Conservation (phyloP, 2,888 invertebrate genomes). For the Schizaphis graminum region DNA sequence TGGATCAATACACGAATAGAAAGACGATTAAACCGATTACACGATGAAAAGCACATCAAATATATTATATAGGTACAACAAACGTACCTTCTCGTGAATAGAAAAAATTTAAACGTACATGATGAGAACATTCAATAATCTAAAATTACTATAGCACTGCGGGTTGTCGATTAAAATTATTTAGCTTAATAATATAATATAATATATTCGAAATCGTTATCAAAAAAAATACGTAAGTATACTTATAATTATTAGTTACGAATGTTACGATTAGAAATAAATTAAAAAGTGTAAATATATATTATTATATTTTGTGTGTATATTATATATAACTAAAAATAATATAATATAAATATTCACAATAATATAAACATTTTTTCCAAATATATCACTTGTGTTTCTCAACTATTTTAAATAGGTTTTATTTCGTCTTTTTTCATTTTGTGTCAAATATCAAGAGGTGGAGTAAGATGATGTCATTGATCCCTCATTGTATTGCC, state of each 20-base stretch:
- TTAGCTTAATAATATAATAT: not conserved
- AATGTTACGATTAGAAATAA: not conserved
- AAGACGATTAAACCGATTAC: conserved; percentile 43
- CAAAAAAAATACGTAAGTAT: not conserved
- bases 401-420: not conserved
- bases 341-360: not conserved
- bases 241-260: not conserved
- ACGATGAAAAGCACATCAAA: conserved; percentile 16
- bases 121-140: conserved; percentile 34
- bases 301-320: not conserved
- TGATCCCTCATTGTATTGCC: not conserved
- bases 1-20: conserved; percentile 17
- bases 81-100: not conserved
- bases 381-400: not conserved
- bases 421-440: not conserved
- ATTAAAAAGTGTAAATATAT: not conserved
- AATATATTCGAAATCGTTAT: not conserved
- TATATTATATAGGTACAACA: not conserved
- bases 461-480: not conserved
- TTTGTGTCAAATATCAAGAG: not conserved
- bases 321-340: not conserved
- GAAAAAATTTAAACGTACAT: not conserved
- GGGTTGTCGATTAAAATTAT: conserved; percentile 40
- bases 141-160: conserved; percentile 2
- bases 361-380: not conserved